Evolutionary conservation across 2,888 invertebrate species (phyloP).

Genomic region (Serrognathus titanus): DNA sequence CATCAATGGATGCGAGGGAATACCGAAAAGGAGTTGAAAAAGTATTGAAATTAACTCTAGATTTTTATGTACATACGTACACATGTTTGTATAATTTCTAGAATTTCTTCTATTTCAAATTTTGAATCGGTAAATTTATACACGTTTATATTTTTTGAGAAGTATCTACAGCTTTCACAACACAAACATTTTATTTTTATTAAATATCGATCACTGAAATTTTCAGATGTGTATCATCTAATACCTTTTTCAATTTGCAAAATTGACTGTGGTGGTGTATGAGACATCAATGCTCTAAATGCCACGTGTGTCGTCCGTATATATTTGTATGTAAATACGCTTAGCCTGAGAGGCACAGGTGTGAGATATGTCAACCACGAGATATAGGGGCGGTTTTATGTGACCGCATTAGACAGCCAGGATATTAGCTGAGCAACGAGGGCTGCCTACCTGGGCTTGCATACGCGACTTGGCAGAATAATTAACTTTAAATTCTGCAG

Average conservation of each 20-base stretch:
- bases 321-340: constrained; percentile 50
- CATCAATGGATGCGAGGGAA: too few species aligned
- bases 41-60: too few species aligned
- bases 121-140: too few species aligned
- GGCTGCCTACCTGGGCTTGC: constrained; percentile 10
- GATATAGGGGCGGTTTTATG: constrained; percentile 46
- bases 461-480: not conserved
- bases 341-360: constrained; percentile 46
- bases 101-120: too few species aligned
- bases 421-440: constrained; percentile 19
- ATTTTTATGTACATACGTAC: too few species aligned
- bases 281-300: constrained; percentile 40
- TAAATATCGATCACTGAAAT: constrained; percentile 7
- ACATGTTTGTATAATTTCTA: not conserved
- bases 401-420: constrained; percentile 41
- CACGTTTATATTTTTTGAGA: too few species aligned
- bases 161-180: not conserved
- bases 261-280: constrained; percentile 35
- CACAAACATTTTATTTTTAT: constrained; percentile 6
- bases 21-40: too few species aligned
- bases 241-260: constrained; percentile 45
- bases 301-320: constrained; percentile 39
- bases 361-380: constrained; percentile 49
- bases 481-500: too few species aligned
- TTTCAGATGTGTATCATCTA: constrained; percentile 28